These are phyloP conservation scores for Xanthia togata DNA, from an alignment of 2,888 invertebrate species.

Conservation along the genomic window DNA sequence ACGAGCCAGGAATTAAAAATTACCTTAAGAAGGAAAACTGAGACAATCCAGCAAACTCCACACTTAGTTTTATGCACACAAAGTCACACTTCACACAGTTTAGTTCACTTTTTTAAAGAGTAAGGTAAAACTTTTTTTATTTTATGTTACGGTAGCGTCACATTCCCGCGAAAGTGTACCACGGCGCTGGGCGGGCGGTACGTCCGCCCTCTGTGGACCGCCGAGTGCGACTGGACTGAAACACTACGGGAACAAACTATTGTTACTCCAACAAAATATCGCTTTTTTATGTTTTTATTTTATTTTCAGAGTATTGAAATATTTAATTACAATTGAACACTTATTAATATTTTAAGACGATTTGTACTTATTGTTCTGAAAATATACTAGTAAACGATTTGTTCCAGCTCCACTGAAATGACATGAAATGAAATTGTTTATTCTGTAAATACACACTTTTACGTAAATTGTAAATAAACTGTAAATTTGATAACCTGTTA, in stretches of 20 bases:
- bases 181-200: conserved; percentile 78
- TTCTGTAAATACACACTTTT: neutral
- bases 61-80: conserved; percentile 51
- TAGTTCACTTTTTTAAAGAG: conserved; percentile 28
- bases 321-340: neutral
- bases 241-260: conserved; percentile 36
- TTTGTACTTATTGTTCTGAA: neutral
- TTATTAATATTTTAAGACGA: neutral
- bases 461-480: neutral
- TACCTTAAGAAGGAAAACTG: conserved; percentile 68
- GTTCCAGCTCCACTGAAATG: neutral
- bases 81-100: conserved; percentile 59
- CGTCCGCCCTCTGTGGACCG: conserved; percentile 73
- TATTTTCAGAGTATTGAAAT: neutral
- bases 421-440: neutral
- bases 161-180: conserved; percentile 61
- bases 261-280: neutral
- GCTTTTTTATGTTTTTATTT: neutral
- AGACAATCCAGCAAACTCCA: conserved; percentile 56
- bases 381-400: neutral
- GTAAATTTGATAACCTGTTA: neutral
- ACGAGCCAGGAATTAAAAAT: conserved; percentile 55
- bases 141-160: conserved; percentile 46
- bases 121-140: conserved; percentile 51
- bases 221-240: conserved; percentile 72